These are phyloP conservation scores for Platycnemis pennipes DNA, from an alignment of 2,888 invertebrate species.

Conservation along the genomic window DNA sequence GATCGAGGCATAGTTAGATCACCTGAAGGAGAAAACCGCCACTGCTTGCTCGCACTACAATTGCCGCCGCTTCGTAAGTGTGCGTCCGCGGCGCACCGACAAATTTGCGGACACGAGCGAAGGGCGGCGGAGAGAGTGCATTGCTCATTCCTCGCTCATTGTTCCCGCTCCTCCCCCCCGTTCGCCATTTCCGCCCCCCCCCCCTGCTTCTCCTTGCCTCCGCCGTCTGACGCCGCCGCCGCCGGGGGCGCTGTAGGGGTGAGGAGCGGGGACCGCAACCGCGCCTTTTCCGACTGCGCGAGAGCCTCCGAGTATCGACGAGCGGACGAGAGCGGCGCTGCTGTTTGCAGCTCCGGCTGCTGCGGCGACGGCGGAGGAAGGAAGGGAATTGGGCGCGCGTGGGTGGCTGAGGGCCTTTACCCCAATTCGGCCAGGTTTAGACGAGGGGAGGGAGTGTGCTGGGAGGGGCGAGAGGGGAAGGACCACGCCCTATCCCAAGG, in stretches of 20 bases:
- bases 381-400: constrained; percentile 36
- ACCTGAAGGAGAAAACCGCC: not conserved
- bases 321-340: not conserved
- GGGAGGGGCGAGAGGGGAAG: not conserved
- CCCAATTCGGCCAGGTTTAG: constrained; percentile 39
- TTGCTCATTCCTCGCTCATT: constrained; percentile 27
- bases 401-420: constrained; percentile 49
- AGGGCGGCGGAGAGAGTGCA: not conserved
- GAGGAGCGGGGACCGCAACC: not conserved
- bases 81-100: constrained; percentile 5
- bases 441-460: not conserved
- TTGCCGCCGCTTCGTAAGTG: not conserved
- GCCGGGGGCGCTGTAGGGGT: not conserved
- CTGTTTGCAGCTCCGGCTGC: not conserved
- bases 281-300: not conserved
- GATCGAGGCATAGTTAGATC: not conserved
- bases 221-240: constrained; percentile 25
- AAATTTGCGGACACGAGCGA: constrained; percentile 6
- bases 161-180: not conserved
- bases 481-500: constrained; percentile 50
- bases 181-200: not conserved
- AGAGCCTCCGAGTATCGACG: constrained; percentile 33
- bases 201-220: not conserved
- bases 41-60: too few species aligned
- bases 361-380: not conserved